Percentiles rank a stretch among this genome's conserved stretches.
Conservation (phyloP, 1,140 invertebrate species). For the Magallana ariakensis region DNA sequence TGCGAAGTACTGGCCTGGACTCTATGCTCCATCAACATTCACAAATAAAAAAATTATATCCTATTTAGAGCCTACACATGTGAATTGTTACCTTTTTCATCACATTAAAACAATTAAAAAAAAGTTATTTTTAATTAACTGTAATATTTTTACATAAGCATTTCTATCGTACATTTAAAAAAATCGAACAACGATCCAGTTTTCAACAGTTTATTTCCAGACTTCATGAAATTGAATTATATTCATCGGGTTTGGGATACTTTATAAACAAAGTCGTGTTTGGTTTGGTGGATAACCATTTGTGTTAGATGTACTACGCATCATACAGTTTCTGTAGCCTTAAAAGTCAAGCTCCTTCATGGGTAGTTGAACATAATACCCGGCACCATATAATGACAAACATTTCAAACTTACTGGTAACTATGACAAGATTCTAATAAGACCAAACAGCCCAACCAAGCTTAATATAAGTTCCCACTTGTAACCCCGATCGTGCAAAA, state of each 20-base stretch:
- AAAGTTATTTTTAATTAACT: too few species aligned
- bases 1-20: background rate
- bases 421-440: too few species aligned
- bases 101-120: too few species aligned
- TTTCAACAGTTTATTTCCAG: too few species aligned
- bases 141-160: too few species aligned
- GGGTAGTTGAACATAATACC: background rate
- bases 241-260: background rate
- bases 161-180: too few species aligned
- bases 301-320: background rate
- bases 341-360: background rate
- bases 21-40: slow-evolving; percentile 27
- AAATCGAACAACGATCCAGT: too few species aligned
- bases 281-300: background rate
- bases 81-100: too few species aligned
- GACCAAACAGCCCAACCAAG: too few species aligned
- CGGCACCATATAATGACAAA: background rate
- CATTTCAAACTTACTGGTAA: background rate
- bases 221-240: background rate
- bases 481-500: too few species aligned
- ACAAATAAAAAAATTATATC: background rate
- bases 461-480: too few species aligned
- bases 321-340: background rate
- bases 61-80: too few species aligned
- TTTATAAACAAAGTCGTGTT: background rate